Evolutionary conservation across 2,888 invertebrate species (phyloP).

Genomic region (Microplitis manilae): DNA sequence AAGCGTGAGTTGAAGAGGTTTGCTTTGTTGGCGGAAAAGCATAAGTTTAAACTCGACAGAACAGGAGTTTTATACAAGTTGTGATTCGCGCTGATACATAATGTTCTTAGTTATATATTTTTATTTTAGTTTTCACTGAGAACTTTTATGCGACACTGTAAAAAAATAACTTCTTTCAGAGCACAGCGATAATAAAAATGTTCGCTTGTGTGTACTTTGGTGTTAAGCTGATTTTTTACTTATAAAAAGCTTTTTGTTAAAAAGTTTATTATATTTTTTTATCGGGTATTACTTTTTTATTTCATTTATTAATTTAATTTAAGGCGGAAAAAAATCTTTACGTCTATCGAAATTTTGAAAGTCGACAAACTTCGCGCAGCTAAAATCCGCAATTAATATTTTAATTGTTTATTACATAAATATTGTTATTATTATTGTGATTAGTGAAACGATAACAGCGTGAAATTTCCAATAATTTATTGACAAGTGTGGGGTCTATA

Average conservation of each 20-base stretch:
- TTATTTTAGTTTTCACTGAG: constrained; percentile 22
- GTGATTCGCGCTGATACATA: constrained; percentile 50
- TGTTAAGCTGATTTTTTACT: not conserved
- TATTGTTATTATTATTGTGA: not conserved
- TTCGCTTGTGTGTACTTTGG: not conserved
- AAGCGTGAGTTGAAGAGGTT: constrained; percentile 10
- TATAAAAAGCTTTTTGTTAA: not conserved
- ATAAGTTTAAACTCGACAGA: constrained; percentile 44
- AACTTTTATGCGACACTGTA: constrained; percentile 4
- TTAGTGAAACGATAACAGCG: not conserved
- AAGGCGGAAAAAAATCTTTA: not conserved
- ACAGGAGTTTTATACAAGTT: constrained; percentile 46
- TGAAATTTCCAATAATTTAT: constrained; percentile 1
- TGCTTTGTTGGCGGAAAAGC: constrained; percentile 48
- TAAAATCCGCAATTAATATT: too few species aligned
- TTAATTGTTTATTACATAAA: too few species aligned
- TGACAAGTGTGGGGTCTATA: not conserved
- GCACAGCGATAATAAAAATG: not conserved
- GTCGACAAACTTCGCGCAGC: too few species aligned
- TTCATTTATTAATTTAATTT: too few species aligned
- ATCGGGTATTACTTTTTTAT: too few species aligned
- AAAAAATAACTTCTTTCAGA: not conserved
- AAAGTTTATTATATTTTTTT: too few species aligned
- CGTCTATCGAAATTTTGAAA: not conserved
- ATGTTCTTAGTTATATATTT: constrained; percentile 49